Conservation (phyloP, 2,888 invertebrate genomes). For the Lagria hirta region DNA sequence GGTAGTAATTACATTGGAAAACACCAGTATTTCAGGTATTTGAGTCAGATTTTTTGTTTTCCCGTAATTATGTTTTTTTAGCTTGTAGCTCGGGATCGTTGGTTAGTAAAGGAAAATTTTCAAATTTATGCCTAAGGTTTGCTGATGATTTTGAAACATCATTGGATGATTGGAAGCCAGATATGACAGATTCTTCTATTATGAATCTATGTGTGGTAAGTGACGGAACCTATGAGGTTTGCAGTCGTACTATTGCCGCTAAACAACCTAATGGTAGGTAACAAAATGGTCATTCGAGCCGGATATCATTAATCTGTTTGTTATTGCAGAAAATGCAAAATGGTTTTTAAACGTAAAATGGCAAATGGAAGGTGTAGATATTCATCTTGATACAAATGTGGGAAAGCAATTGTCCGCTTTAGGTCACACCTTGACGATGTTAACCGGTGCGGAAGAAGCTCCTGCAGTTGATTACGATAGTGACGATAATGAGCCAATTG, state of each 20-base stretch:
- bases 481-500: slow-evolving; percentile 69
- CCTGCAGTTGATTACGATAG: slow-evolving; percentile 69
- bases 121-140: slow-evolving; percentile 89
- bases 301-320: slow-evolving; percentile 13
- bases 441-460: slow-evolving; percentile 84
- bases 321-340: slow-evolving; percentile 81
- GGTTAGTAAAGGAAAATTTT: slow-evolving; percentile 90
- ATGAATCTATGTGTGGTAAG: slow-evolving; percentile 97
- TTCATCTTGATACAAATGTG: slow-evolving; percentile 93
- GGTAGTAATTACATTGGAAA: slow-evolving; percentile 93
- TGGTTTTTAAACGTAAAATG: slow-evolving; percentile 98
- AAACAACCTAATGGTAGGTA: slow-evolving; percentile 70
- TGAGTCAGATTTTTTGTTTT: slow-evolving; percentile 1
- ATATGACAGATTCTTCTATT: slow-evolving; percentile 72
- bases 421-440: slow-evolving; percentile 92
- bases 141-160: slow-evolving; percentile 97
- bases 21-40: slow-evolving; percentile 79
- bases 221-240: slow-evolving; percentile 97
- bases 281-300: slow-evolving; percentile 6
- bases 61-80: slow-evolving; percentile 37
- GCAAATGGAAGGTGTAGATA: slow-evolving; percentile 99
- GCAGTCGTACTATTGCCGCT: slow-evolving; percentile 87
- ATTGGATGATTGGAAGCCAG: slow-evolving; percentile 96
- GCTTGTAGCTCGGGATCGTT: slow-evolving; percentile 96
- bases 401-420: slow-evolving; percentile 93